These are phyloP conservation scores for Drepana arcuata DNA, from an alignment of 1,140 invertebrate species.

Conservation along the genomic window DNA sequence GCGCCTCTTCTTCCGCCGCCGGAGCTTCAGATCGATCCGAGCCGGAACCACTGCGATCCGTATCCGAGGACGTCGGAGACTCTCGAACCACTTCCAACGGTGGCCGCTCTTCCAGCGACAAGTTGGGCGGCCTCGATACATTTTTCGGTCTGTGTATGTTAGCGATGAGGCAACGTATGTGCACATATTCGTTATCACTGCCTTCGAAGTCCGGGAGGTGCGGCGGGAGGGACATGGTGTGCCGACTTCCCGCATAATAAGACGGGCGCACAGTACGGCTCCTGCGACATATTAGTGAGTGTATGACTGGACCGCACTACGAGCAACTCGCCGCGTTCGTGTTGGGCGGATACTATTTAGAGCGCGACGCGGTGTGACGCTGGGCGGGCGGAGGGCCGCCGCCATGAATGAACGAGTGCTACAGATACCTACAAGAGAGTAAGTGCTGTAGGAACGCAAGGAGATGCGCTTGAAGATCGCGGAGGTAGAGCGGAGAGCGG, in stretches of 20 bases:
- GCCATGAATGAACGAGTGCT: constrained; percentile 50
- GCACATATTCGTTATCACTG: constrained; percentile 48
- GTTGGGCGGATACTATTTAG: constrained; percentile 59
- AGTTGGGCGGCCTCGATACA: constrained; percentile 54
- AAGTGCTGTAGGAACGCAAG: constrained; percentile 50
- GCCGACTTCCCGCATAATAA: constrained; percentile 40
- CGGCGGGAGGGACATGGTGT: constrained; percentile 44
- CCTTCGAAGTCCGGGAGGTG: constrained; percentile 26
- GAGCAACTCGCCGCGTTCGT: constrained; percentile 33
- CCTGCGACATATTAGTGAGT: constrained; percentile 47
- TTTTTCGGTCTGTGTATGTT: constrained; percentile 65
- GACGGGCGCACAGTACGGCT: constrained; percentile 32
- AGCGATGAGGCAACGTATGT: constrained; percentile 63
- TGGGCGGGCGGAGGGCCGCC: constrained; percentile 41
- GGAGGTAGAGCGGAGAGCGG: constrained; percentile 42
- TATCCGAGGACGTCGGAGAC: constrained; percentile 44
- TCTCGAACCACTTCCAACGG: constrained; percentile 39
- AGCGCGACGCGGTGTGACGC: constrained; percentile 30
- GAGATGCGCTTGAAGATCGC: constrained; percentile 56
- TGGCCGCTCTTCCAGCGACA: constrained; percentile 12
- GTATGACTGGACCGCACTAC: constrained; percentile 30
- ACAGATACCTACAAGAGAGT: constrained; percentile 59
- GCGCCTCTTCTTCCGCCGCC: constrained; percentile 18
- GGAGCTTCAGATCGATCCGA: constrained; percentile 29
- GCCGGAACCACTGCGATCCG: constrained; percentile 31